Evolutionary conservation across 1,140 invertebrate species (phyloP).

Genomic region (Amphibalanus amphitrite): DNA sequence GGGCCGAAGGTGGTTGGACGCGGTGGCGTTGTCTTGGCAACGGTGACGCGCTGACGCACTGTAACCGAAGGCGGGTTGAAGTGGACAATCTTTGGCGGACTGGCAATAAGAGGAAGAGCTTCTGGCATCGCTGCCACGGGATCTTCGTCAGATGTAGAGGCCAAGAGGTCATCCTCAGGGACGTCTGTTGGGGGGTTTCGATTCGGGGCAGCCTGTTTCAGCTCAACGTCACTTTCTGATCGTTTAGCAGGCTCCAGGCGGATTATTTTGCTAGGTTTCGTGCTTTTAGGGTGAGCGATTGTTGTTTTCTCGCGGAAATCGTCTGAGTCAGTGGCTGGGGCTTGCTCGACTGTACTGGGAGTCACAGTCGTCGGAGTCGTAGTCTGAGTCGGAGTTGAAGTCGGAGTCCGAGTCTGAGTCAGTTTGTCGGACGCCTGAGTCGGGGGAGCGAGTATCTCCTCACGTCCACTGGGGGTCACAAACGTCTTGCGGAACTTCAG

Average conservation of each 20-base stretch:
- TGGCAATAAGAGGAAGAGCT: neutral
- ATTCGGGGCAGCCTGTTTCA: neutral
- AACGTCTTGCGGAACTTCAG: neutral
- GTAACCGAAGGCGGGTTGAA: neutral
- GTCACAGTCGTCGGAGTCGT: no score
- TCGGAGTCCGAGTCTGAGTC: neutral
- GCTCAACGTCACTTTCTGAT: neutral
- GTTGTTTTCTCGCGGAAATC: neutral
- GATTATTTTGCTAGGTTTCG: neutral
- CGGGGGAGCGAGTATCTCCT: neutral
- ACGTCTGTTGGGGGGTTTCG: neutral
- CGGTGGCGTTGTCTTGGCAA: neutral
- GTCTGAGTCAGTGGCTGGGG: neutral
- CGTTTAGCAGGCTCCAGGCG: neutral
- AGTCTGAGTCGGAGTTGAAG: neutral
- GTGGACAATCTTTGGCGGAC: neutral
- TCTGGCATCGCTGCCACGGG: neutral
- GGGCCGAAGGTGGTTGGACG: no score
- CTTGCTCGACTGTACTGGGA: no score
- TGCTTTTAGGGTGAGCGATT: no score
- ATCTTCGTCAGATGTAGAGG: neutral
- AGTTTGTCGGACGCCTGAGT: no score
- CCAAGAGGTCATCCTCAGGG: neutral
- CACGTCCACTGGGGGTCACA: no score
- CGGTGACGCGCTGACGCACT: neutral